Percentiles rank a stretch among this genome's conserved stretches.
phyloP scores from a whole-genome alignment of 2,113 vertebrate genomes.

The Labeo rohita region DNA sequence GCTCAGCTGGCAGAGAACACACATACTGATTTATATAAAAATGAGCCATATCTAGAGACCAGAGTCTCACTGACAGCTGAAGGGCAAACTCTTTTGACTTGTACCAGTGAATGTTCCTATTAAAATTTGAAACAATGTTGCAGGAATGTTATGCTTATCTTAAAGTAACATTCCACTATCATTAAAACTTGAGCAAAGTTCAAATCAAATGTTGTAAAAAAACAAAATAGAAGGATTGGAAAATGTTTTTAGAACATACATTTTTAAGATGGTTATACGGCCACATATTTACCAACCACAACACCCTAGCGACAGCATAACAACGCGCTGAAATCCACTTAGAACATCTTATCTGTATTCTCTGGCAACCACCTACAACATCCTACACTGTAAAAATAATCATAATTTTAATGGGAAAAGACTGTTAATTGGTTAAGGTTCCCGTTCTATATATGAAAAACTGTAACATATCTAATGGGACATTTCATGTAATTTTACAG shows the following conservation, averaged over 20 bases:
- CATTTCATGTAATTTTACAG: neutral
- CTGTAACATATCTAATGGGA: neutral
- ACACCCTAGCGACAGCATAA: too few species aligned
- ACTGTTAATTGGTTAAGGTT: neutral
- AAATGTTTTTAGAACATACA: neutral
- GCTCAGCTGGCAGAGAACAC: neutral
- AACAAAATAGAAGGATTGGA: neutral
- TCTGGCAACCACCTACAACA: neutral
- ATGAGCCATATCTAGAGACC: neutral
- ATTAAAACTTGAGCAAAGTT: neutral
- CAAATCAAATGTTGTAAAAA: neutral
- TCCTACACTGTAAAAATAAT: neutral
- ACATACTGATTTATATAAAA: neutral
- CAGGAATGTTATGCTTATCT: neutral
- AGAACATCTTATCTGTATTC: too few species aligned
- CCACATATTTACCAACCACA: neutral
- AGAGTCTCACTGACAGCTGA: neutral
- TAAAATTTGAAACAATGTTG: neutral
- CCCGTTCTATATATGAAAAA: neutral
- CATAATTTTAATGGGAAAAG: neutral
- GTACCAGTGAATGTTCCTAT: neutral
- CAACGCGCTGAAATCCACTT: too few species aligned
- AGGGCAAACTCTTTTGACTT: neutral
- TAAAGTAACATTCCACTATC: neutral
- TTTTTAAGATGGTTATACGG: neutral